Percentiles rank a stretch among this genome's conserved stretches.
Evolutionary conservation across 2,113 vertebrate species (phyloP).

Genomic region (Hemiscyllium ocellatum): DNA sequence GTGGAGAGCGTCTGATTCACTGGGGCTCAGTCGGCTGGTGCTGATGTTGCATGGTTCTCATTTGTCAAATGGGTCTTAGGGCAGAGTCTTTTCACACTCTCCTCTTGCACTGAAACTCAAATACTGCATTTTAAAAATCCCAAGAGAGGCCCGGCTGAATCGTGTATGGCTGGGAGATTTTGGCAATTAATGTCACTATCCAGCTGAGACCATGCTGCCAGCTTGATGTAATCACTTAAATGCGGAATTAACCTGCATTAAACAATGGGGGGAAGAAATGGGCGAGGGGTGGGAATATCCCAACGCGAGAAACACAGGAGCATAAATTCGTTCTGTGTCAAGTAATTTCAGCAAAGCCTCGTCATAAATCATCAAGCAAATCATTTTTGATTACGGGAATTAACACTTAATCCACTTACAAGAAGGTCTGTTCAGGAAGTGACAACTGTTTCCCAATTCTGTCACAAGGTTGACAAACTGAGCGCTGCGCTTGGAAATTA

Average conservation of each 20-base stretch:
- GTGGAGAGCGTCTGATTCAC: conserved; percentile 53
- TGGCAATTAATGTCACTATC: conserved; percentile 58
- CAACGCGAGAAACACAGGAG: not conserved
- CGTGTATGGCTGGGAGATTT: conserved; percentile 53
- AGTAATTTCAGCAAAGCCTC: conserved; percentile 29
- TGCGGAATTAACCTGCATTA: conserved; percentile 39
- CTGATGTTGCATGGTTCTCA: conserved; percentile 61
- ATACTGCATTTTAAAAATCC: conserved; percentile 66
- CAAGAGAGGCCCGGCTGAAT: conserved; percentile 52
- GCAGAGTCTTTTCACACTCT: conserved; percentile 47
- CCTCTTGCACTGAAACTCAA: conserved; percentile 69
- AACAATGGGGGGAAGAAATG: not conserved
- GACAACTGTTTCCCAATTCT: conserved; percentile 40
- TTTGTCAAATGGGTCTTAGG: conserved; percentile 72
- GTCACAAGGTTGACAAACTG: conserved; percentile 38
- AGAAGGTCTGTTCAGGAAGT: conserved; percentile 42
- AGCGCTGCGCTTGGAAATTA: conserved; percentile 41
- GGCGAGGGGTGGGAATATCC: not conserved
- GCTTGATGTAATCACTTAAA: conserved; percentile 46
- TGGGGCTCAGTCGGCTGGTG: conserved; percentile 56
- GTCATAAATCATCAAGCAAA: conserved; percentile 38
- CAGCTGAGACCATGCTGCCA: conserved; percentile 56
- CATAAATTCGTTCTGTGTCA: not conserved
- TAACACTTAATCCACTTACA: conserved; percentile 39
- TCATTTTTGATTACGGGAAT: conserved; percentile 45